Evolutionary conservation across 23 tunicate genomes (phyloP).

Genomic region (Halocynthia aurantium): DNA sequence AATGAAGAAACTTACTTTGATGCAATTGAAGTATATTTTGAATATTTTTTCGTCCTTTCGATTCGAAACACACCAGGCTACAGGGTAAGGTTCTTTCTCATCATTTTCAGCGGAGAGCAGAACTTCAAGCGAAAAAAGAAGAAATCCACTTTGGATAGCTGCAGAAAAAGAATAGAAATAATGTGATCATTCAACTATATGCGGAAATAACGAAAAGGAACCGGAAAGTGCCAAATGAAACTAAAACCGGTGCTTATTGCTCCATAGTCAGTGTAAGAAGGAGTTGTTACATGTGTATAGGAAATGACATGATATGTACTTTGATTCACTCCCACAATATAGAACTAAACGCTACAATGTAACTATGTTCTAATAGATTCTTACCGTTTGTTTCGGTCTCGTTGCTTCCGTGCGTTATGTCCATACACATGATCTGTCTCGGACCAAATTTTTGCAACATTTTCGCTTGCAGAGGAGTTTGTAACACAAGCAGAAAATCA

Average conservation of each 20-base stretch:
- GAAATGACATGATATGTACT: neutral
- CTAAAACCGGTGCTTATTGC: too few species aligned
- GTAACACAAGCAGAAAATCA: constrained; percentile 78
- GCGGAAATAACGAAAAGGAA: neutral
- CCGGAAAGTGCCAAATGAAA: too few species aligned
- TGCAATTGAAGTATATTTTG: constrained; percentile 36
- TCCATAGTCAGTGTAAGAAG: neutral
- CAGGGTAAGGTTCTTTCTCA: constrained; percentile 55
- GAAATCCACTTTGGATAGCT: constrained; percentile 42
- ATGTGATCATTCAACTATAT: neutral
- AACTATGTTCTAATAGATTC: too few species aligned
- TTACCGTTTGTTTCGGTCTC: constrained; percentile 1
- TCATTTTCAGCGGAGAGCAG: constrained; percentile 30
- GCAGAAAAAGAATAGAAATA: neutral
- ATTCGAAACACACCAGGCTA: constrained; percentile 93
- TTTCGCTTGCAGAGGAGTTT: constrained; percentile 88
- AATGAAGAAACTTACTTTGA: constrained; percentile 24
- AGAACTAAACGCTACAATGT: neutral
- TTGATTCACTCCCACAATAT: neutral
- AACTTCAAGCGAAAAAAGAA: constrained; percentile 48
- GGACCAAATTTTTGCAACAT: constrained; percentile 76
- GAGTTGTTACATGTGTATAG: neutral
- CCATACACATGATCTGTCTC: constrained; percentile 68
- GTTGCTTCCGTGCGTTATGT: constrained; percentile 56
- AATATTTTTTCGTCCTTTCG: constrained; percentile 62